A percentile compares a stretch with the other conserved stretches of the same genome.
phyloP scores from a whole-genome alignment of 2,888 invertebrate species.

The Ypsolopha scabrella region DNA sequence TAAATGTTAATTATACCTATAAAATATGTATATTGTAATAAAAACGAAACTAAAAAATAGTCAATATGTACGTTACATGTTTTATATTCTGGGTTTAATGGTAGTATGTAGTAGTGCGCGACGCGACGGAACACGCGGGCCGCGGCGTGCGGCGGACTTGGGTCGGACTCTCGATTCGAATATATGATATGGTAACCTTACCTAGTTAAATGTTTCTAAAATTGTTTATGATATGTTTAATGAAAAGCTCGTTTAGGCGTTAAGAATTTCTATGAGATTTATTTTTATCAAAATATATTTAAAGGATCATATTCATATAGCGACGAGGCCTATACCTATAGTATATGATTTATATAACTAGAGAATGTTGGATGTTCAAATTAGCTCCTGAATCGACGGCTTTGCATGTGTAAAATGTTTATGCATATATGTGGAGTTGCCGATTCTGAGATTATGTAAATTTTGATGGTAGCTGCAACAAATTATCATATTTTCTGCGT shows the following conservation, averaged over 20 bases:
- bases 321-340: neutral
- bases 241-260: constrained; percentile 7
- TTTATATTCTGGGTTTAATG: constrained; percentile 11
- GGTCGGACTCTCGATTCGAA: too few relatives aligned
- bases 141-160: neutral
- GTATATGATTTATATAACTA: neutral
- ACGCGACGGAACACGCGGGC: neutral
- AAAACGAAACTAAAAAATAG: constrained; percentile 2
- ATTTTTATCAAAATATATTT: constrained; percentile 5
- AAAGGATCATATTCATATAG: neutral
- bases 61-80: constrained; percentile 6
- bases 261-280: constrained; percentile 9
- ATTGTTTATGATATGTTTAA: constrained; percentile 4
- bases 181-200: neutral
- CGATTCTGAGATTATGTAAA: constrained; percentile 34
- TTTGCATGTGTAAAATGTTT: constrained; percentile 21
- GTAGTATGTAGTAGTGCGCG: neutral
- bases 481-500: constrained; percentile 27
- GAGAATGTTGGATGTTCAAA: constrained; percentile 12
- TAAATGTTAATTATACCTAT: constrained; percentile 9
- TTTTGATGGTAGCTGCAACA: constrained; percentile 21
- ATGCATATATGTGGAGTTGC: constrained; percentile 31
- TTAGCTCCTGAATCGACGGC: constrained; percentile 14
- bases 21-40: constrained; percentile 10
- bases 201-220: constrained; percentile 6